Percentiles rank a stretch among this genome's conserved stretches.
Evolutionary conservation across 2,113 vertebrate genomes (phyloP).

Genomic region (Gymnocephalus cernua): DNA sequence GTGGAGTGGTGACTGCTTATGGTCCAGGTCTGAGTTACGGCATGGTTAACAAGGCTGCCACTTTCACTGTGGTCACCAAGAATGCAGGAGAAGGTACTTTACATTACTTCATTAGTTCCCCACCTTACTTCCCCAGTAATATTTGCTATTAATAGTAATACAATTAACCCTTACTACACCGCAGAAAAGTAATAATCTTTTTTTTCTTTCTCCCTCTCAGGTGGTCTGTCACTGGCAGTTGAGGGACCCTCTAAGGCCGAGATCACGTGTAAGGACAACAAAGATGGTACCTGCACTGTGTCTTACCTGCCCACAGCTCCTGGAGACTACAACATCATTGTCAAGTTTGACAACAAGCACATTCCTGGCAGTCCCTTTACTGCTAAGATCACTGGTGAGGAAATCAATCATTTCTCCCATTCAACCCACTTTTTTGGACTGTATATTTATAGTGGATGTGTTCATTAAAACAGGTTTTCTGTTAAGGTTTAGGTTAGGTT

Average conservation of each 20-base stretch:
- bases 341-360: slow-evolving; percentile 97
- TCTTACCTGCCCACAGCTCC: slow-evolving; percentile 96
- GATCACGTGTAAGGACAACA: slow-evolving; percentile 98
- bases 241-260: slow-evolving; percentile 97
- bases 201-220: slow-evolving; percentile 70
- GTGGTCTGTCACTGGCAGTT: slow-evolving; percentile 94
- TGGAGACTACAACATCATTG: slow-evolving; percentile 96
- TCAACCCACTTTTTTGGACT: background rate
- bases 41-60: slow-evolving; percentile 93
- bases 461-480: too few species aligned
- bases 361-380: slow-evolving; percentile 96
- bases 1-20: slow-evolving; percentile 93
- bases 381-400: slow-evolving; percentile 94
- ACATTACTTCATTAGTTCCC: too few species aligned
- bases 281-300: slow-evolving; percentile 95
- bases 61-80: slow-evolving; percentile 96
- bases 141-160: background rate
- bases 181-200: background rate
- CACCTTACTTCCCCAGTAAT: background rate
- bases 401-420: slow-evolving; percentile 2
- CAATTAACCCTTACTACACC: background rate
- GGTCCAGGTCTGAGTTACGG: slow-evolving; percentile 95
- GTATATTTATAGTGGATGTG: slow-evolving; percentile 13
- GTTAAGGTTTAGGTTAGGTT: background rate
- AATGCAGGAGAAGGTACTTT: slow-evolving; percentile 93